These are phyloP conservation scores for Dreissena rostriformis DNA, from an alignment of 1,140 invertebrate genomes.

Conservation along the genomic window DNA sequence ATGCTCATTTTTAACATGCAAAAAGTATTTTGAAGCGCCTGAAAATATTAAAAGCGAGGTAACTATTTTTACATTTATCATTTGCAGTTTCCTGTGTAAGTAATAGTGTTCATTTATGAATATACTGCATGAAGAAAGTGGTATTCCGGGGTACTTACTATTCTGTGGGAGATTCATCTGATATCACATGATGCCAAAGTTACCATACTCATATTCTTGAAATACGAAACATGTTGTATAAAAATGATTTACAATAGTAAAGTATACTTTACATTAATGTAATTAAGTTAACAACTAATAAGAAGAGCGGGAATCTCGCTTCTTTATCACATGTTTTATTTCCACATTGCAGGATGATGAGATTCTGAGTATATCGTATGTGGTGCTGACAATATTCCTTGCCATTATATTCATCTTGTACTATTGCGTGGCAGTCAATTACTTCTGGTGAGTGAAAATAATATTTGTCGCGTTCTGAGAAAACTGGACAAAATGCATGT, in stretches of 20 bases:
- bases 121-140: not conserved
- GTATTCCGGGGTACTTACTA: not conserved
- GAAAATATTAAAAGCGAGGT: conserved; percentile 84
- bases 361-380: conserved; percentile 64
- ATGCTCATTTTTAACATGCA: conserved; percentile 95
- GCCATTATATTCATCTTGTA: conserved; percentile 69
- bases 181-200: not conserved
- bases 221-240: not conserved
- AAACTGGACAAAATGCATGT: not conserved
- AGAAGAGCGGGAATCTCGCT: not conserved
- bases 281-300: not conserved
- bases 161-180: not conserved
- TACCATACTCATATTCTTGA: not conserved
- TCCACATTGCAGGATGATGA: conserved; percentile 59
- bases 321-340: not conserved
- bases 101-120: not conserved
- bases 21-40: conserved; percentile 93
- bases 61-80: conserved; percentile 38
- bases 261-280: not conserved
- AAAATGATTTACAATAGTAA: not conserved
- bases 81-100: not conserved
- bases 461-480: not conserved
- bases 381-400: conserved; percentile 67
- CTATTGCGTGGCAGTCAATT: conserved; percentile 74
- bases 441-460: conserved; percentile 73